These are phyloP conservation scores for Teleopsis dalmanni DNA, from an alignment of 1,140 invertebrate genomes.

Conservation along the genomic window DNA sequence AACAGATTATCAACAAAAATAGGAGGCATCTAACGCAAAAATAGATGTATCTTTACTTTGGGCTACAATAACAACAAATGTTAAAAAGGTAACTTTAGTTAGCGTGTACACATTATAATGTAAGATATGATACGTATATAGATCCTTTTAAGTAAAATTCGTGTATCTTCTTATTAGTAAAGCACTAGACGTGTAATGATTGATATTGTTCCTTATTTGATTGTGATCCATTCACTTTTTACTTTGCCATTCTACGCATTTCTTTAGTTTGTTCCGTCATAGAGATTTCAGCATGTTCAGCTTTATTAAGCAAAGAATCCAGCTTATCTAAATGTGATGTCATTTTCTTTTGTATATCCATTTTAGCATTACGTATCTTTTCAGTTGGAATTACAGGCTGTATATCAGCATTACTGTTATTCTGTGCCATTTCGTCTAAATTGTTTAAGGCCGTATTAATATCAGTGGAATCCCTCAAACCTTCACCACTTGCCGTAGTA, in stretches of 20 bases:
- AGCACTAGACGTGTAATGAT: too few relatives aligned
- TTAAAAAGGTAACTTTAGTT: too few relatives aligned
- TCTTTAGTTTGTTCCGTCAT: constrained; percentile 64
- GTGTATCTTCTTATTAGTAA: too few relatives aligned
- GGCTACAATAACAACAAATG: too few relatives aligned
- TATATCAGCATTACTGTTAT: constrained; percentile 25
- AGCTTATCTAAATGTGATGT: constrained; percentile 57
- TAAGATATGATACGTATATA: too few relatives aligned
- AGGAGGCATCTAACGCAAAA: too few relatives aligned
- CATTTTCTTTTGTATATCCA: constrained; percentile 52
- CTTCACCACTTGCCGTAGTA: constrained; percentile 20
- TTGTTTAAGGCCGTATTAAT: constrained; percentile 47
- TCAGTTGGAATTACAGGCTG: constrained; percentile 26
- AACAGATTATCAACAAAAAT: too few relatives aligned
- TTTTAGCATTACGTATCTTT: constrained; percentile 29
- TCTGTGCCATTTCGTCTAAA: constrained; percentile 42
- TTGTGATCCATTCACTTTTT: too few relatives aligned
- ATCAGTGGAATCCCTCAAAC: constrained; percentile 28
- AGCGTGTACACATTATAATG: too few relatives aligned
- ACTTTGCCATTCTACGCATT: constrained; percentile 60
- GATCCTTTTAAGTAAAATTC: too few relatives aligned
- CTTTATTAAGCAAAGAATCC: constrained; percentile 56
- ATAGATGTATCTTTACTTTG: too few relatives aligned
- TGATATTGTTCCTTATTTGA: too few relatives aligned
- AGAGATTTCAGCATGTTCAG: constrained; percentile 58